Evolutionary conservation across 2,113 vertebrate genomes (phyloP).

Genomic region (Nicator chloris): DNA sequence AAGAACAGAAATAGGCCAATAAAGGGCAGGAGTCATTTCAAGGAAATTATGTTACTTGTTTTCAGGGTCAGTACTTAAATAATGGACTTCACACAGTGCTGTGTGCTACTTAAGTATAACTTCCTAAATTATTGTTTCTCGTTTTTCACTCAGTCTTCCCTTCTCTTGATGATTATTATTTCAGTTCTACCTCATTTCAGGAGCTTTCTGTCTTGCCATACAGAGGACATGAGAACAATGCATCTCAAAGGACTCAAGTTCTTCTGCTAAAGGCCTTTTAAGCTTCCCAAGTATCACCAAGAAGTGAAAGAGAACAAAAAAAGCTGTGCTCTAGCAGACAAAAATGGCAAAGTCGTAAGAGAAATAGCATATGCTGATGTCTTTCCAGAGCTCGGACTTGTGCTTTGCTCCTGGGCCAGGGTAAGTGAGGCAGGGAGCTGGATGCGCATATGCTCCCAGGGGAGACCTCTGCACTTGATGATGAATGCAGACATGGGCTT

Average conservation of each 20-base stretch:
- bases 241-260: background rate
- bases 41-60: background rate
- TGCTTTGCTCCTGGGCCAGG: background rate
- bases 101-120: background rate
- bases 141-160: constrained; percentile 17
- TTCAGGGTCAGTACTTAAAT: background rate
- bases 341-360: background rate
- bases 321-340: background rate
- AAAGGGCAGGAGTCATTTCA: background rate
- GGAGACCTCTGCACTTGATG: accelerated
- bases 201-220: background rate
- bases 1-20: background rate
- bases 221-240: background rate
- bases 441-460: background rate
- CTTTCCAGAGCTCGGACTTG: background rate
- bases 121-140: constrained; percentile 21
- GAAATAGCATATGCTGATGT: background rate
- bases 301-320: background rate
- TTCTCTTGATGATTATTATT: background rate
- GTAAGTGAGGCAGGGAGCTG: background rate
- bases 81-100: background rate
- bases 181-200: background rate
- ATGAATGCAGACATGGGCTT: background rate
- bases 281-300: background rate
- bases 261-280: background rate